These are phyloP conservation scores for Cinclus cinclus DNA, from an alignment of 2,113 vertebrate genomes.

Conservation along the genomic window DNA sequence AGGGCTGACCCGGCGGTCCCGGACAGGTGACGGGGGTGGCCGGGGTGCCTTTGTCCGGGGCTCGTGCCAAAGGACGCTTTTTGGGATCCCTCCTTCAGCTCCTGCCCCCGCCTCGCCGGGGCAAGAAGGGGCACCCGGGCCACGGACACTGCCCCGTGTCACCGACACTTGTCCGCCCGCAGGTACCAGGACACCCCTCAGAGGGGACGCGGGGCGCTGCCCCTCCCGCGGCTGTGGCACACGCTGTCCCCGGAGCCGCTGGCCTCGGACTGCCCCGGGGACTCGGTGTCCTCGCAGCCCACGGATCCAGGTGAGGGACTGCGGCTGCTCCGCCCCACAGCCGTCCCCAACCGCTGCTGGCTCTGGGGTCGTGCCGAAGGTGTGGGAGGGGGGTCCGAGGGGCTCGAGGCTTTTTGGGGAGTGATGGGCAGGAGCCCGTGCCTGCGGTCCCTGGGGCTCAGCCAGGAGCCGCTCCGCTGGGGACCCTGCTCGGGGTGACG, in stretches of 20 bases:
- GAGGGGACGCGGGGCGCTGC: no score
- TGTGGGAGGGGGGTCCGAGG: background rate
- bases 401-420: background rate
- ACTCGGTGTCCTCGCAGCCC: background rate
- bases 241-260: background rate
- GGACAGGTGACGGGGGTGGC: background rate
- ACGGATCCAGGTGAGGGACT: background rate
- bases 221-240: no score
- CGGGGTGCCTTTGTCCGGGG: background rate
- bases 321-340: background rate
- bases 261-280: no score
- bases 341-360: background rate
- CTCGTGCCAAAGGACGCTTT: background rate
- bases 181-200: no score
- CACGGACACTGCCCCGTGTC: background rate
- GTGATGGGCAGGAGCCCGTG: no score
- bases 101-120: background rate
- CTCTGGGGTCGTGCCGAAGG: no score
- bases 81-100: background rate
- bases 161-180: background rate
- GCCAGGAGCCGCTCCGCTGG: background rate
- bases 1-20: background rate
- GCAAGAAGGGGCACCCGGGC: no score
- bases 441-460: background rate
- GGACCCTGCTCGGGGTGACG: background rate